Evolutionary conservation across 92 coral and sea anemone genomes (phyloP).

Genomic region (Palythoa caribaeorum): DNA sequence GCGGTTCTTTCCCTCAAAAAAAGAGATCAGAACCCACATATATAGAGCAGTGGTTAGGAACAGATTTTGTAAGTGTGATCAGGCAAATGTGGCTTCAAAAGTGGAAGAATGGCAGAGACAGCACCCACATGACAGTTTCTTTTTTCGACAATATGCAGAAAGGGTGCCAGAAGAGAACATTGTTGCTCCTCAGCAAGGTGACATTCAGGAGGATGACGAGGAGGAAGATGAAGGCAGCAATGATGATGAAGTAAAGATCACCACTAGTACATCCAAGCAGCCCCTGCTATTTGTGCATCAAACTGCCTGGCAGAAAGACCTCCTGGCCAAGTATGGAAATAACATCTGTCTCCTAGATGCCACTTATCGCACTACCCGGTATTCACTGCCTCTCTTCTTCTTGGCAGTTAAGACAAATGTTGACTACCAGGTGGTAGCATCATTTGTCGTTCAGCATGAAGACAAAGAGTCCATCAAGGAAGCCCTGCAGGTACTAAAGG

Average conservation of each 20-base stretch:
- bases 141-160: conserved; percentile 40
- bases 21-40: conserved; percentile 46
- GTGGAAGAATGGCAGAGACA: conserved; percentile 48
- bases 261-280: conserved; percentile 18
- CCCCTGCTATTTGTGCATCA: conserved; percentile 23
- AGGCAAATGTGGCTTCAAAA: conserved; percentile 43
- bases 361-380: conserved; percentile 3
- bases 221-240: not conserved
- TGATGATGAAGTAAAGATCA: conserved; percentile 8
- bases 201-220: not conserved
- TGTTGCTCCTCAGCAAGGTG: not conserved
- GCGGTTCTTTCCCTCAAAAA: conserved; percentile 41
- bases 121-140: conserved; percentile 44
- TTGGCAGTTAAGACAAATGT: conserved; percentile 12
- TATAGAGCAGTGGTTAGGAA: conserved; percentile 36
- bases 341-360: conserved; percentile 5
- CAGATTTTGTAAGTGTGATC: conserved; percentile 54
- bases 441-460: conserved; percentile 5
- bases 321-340: not conserved
- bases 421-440: conserved; percentile 7
- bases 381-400: conserved; percentile 28
- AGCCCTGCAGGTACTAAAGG: not conserved
- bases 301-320: conserved; percentile 21
- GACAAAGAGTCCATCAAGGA: not conserved
- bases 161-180: conserved; percentile 25